These are phyloP conservation scores for Invenusta paracnida DNA, from an alignment of 2,888 invertebrate genomes.

Conservation along the genomic window DNA sequence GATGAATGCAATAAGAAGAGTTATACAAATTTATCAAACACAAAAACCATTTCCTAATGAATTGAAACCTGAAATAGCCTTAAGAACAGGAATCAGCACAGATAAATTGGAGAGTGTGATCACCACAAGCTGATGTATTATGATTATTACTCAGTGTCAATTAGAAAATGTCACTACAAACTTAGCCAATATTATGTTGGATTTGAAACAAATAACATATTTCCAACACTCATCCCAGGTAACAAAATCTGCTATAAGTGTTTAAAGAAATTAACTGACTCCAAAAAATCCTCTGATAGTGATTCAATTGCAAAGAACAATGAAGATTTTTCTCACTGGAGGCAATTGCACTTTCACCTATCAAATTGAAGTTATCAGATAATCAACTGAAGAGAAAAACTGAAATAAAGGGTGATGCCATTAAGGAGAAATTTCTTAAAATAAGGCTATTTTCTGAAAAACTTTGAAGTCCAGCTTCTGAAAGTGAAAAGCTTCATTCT, in stretches of 20 bases:
- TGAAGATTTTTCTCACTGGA: background rate
- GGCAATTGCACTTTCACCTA: constrained; percentile 3
- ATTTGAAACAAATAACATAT: background rate
- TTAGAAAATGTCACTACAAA: constrained; percentile 24
- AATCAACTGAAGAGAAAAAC: background rate
- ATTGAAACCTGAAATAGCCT: background rate
- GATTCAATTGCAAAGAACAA: background rate
- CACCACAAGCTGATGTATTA: constrained; percentile 5
- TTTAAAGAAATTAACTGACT: background rate
- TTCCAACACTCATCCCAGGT: background rate
- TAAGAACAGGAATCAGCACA: constrained; percentile 23
- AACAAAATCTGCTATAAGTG: constrained; percentile 28
- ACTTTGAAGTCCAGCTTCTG: background rate
- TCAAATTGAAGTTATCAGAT: constrained; percentile 12
- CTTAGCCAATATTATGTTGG: background rate
- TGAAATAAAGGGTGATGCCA: background rate
- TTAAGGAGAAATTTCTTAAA: background rate
- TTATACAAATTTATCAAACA: background rate
- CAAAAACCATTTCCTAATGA: background rate
- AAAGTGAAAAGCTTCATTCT: background rate
- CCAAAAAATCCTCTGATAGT: background rate
- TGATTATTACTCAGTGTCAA: background rate
- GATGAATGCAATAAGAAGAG: background rate
- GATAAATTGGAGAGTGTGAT: constrained; percentile 10
- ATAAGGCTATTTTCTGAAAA: background rate